phyloP scores from a whole-genome alignment of 2,797 vertebrate species.

The Chiroxiphia lanceolata region DNA sequence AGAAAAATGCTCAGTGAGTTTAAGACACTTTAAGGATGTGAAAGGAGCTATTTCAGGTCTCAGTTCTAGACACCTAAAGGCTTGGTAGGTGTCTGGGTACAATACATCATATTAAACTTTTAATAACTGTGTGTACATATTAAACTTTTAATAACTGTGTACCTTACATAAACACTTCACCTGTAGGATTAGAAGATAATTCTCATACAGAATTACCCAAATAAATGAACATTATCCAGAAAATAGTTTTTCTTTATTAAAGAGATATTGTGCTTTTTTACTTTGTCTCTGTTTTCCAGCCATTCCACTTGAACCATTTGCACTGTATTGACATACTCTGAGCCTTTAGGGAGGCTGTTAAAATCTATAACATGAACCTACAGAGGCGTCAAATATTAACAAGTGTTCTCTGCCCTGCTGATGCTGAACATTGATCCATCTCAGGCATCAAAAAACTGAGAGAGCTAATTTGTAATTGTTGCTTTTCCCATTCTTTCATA shows the following conservation, averaged over 20 bases:
- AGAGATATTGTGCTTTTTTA: not conserved
- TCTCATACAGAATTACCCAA: not conserved
- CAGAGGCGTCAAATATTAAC: slow-evolving; percentile 4
- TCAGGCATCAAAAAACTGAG: not conserved
- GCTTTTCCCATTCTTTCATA: not conserved
- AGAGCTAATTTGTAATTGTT: not conserved
- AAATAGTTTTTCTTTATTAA: not conserved
- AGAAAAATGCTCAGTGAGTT: not conserved
- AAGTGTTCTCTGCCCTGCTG: slow-evolving; percentile 1
- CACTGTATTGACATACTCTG: not conserved
- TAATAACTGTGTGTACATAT: no score
- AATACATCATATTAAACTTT: not conserved
- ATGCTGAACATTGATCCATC: not conserved
- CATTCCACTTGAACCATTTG: not conserved
- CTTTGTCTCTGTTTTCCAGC: not conserved
- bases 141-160: not conserved
- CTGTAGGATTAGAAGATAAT: not conserved
- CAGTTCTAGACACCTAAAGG: not conserved
- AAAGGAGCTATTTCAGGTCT: not conserved
- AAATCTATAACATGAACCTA: not conserved
- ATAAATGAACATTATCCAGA: not conserved
- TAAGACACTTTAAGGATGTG: not conserved
- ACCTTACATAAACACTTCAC: not conserved
- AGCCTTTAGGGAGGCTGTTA: not conserved
- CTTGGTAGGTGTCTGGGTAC: not conserved